These are phyloP conservation scores for Megaceryle torquata DNA, from an alignment of 2,113 vertebrate species.

Conservation along the genomic window DNA sequence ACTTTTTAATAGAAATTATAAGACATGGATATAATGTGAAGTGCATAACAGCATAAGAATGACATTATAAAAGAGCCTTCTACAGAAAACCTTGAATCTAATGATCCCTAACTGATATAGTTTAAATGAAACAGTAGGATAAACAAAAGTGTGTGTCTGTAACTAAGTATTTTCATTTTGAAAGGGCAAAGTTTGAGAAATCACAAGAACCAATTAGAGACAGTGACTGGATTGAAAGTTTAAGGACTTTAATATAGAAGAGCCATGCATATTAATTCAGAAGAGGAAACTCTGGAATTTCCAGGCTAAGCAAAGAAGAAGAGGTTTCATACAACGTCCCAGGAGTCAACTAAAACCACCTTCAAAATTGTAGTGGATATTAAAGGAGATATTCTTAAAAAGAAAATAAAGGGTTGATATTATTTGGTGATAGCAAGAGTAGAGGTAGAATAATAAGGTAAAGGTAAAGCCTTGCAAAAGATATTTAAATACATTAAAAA, in stretches of 20 bases:
- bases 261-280: background rate
- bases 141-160: background rate
- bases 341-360: background rate
- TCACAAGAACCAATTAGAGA: background rate
- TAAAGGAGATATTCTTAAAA: background rate
- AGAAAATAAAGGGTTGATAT: background rate
- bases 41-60: background rate
- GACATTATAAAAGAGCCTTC: background rate
- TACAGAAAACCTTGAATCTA: conserved; percentile 7
- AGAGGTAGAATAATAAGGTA: background rate
- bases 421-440: background rate
- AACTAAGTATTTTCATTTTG: background rate
- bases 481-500: background rate
- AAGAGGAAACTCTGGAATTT: background rate
- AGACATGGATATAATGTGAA: background rate
- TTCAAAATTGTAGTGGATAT: background rate
- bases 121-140: conserved; percentile 16
- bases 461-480: background rate
- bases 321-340: background rate
- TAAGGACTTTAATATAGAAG: background rate
- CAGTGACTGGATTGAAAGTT: background rate
- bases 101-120: background rate
- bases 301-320: background rate
- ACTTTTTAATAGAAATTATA: background rate
- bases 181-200: background rate